Evolutionary conservation across 2,888 invertebrate species (phyloP).

Genomic region (Drosophila greeni): DNA sequence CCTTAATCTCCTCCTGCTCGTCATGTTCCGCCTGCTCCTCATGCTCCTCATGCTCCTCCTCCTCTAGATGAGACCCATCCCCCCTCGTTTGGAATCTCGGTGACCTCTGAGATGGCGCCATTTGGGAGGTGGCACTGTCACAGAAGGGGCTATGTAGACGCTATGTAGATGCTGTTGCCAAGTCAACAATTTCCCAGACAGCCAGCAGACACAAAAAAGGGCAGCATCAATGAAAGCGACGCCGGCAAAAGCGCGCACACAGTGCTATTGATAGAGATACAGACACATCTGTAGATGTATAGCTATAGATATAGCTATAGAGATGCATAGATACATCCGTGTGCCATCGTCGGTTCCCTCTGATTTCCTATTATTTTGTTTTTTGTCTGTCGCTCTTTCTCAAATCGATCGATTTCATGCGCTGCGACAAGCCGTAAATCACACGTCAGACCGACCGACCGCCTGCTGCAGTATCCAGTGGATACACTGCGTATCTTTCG

Average conservation of each 20-base stretch:
- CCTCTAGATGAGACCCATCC: too few species aligned
- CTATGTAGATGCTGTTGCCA: conserved; percentile 54
- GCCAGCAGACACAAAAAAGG: conserved; percentile 54
- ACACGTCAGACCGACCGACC: conserved; percentile 54
- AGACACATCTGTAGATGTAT: conserved; percentile 19
- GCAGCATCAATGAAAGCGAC: conserved; percentile 68
- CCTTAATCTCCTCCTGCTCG: conserved; percentile 2
- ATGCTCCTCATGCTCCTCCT: neutral
- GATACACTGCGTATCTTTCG: conserved; percentile 37
- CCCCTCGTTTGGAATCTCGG: neutral
- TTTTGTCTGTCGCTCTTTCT: conserved; percentile 21
- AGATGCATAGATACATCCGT: conserved; percentile 40
- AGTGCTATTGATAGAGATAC: conserved; percentile 31
- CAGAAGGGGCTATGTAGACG: conserved; percentile 10
- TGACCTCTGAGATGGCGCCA: conserved; percentile 34
- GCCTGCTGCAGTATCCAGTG: conserved; percentile 47
- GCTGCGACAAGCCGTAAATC: conserved; percentile 67
- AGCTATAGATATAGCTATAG: conserved; percentile 17
- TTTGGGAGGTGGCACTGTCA: conserved; percentile 26
- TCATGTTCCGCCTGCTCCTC: neutral
- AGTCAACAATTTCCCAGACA: conserved; percentile 69
- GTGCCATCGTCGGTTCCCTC: conserved; percentile 25
- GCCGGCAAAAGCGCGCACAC: conserved; percentile 39
- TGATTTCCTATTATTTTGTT: conserved; percentile 20
- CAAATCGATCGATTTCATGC: conserved; percentile 71